Percentiles rank a stretch among this genome's conserved stretches.
Conservation (phyloP, 1,140 invertebrate species). For the Drosophila leontia region DNA sequence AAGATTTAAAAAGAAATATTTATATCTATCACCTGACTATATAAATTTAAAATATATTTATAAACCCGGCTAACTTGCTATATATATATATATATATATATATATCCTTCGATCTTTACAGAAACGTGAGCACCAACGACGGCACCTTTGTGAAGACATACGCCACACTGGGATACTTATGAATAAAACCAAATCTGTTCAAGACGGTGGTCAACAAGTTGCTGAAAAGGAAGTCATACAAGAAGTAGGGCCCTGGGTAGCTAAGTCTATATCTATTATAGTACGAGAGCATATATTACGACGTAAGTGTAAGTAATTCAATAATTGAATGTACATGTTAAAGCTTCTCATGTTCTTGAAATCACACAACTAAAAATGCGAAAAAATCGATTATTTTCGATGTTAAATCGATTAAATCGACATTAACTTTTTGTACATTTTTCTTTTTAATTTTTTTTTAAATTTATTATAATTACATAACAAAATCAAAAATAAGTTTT, state of each 20-base stretch:
- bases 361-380: background rate
- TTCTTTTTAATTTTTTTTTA: too few relatives aligned
- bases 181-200: conserved; percentile 85
- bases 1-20: too few relatives aligned
- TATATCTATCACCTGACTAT: too few relatives aligned
- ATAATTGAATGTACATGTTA: conserved; percentile 46
- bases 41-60: too few relatives aligned
- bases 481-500: too few relatives aligned
- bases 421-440: too few relatives aligned
- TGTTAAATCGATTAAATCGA: too few relatives aligned
- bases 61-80: too few relatives aligned
- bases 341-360: conserved; percentile 50
- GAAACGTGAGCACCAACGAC: conserved; percentile 92
- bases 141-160: conserved; percentile 96
- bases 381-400: too few relatives aligned
- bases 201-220: conserved; percentile 67
- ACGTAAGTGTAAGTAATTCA: conserved; percentile 36
- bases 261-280: conserved; percentile 21
- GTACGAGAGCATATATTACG: conserved; percentile 24
- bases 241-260: conserved; percentile 52
- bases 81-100: too few relatives aligned
- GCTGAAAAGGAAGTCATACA: conserved; percentile 60
- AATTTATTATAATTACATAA: too few relatives aligned
- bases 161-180: conserved; percentile 94
- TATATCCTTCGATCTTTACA: conserved; percentile 78